Percentiles rank a stretch among this genome's conserved stretches.
These are phyloP conservation scores for Pinctada fucata DNA, from an alignment of 2,888 invertebrate species.

Conservation along the genomic window DNA sequence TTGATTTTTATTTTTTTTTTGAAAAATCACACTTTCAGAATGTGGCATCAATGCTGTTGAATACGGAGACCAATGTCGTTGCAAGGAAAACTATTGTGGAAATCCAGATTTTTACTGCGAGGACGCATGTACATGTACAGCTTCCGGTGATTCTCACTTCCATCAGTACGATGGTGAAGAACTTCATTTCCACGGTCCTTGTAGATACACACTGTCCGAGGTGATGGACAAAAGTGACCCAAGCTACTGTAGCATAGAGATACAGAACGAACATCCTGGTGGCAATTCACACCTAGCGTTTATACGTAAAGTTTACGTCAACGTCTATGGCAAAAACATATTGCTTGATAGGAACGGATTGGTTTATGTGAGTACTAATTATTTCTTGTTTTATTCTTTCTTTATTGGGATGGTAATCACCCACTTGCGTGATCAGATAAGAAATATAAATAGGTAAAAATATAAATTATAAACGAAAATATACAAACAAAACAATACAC, in stretches of 20 bases:
- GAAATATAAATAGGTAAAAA: too few species aligned
- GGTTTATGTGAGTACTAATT: background rate
- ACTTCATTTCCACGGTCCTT: constrained; percentile 2
- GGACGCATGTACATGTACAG: background rate
- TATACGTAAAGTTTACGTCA: background rate
- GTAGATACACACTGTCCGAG: background rate
- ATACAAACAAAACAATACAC: too few species aligned
- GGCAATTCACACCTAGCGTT: background rate
- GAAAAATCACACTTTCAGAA: background rate
- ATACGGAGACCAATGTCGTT: background rate
- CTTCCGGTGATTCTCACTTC: background rate
- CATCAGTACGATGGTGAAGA: background rate
- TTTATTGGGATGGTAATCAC: too few species aligned
- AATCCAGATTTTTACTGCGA: background rate
- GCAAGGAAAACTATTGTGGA: background rate
- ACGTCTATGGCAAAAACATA: background rate
- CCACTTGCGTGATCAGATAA: too few species aligned
- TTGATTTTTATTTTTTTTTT: background rate
- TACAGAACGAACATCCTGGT: background rate
- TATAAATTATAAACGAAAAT: too few species aligned
- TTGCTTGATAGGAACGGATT: background rate
- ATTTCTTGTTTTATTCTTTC: background rate
- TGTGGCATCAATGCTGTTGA: background rate
- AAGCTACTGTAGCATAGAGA: background rate
- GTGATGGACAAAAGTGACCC: background rate